Base-by-base conservation (phyloP, 2,113 vertebrate genomes). In the Aix galericulata region DNA sequence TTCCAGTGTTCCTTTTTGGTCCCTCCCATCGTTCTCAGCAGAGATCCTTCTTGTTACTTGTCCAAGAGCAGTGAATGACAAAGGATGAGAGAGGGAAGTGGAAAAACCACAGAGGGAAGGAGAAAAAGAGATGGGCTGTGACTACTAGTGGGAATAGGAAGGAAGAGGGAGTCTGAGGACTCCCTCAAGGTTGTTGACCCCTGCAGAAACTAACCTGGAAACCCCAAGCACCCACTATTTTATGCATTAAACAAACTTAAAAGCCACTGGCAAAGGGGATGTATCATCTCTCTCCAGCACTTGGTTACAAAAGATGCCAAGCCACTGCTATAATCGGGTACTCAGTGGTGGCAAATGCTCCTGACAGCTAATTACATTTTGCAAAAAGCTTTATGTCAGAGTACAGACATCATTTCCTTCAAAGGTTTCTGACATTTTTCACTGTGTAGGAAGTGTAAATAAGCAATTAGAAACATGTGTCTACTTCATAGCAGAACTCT, bases 291-390 rank as follows among this genome's bases (percentile, higher is more conserved):
- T 23, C 27, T 87, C 63, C 67, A 66, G 27, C 68, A 50, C 48
- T 82, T 81, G 80, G 91, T 88, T 84, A 91, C 0, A 1, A 62
- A 82, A 82, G 38, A 69, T 69, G 66, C 85, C 87, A 85, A 91
- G 40, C 25, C 78, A 82, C 12, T 25, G 7, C 64, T 80, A 42
- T 15, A 89, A 87, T 85, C 91, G 91, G 58, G 58, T 87, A 87
- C 38, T 82, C 89, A 75, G 2, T 56, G 67, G 84, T 66, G 55
- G 66, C 87, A 94, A 94, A 94, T 73, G 63, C 44, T 82, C 73
- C 93, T 94, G 89, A 91, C 86, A 94, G 78, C 71, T 94, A 95
- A 92, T 91, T 89, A 92, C 53, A 82, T 53, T 82, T 91, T 4
- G 3, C 53, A 44, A 58, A 75, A 93, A 78, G 82, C 90, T 86